phyloP scores from a whole-genome alignment of 2,888 invertebrate genomes.

The Perdita meconis region DNA sequence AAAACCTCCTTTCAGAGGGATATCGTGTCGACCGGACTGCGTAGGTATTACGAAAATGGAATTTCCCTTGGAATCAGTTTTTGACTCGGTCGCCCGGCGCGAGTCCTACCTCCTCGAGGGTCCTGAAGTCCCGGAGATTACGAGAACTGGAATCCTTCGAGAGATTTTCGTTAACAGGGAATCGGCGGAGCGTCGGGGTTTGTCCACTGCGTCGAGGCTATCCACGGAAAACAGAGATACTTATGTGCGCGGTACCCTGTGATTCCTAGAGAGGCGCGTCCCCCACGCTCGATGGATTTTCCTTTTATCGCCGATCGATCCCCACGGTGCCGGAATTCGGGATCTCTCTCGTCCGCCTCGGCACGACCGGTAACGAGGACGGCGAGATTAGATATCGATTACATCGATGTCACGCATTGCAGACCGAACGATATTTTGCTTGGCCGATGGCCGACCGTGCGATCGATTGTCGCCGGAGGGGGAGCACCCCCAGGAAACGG shows the following conservation, averaged over 20 bases:
- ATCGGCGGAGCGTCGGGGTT: neutral
- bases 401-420: slow-evolving; percentile 58
- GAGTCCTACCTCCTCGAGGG: neutral
- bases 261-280: slow-evolving; percentile 14
- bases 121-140: slow-evolving; percentile 27
- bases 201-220: neutral
- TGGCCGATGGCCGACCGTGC: slow-evolving; percentile 35
- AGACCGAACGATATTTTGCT: slow-evolving; percentile 55
- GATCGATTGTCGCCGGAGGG: slow-evolving; percentile 29
- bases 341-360: slow-evolving; percentile 42
- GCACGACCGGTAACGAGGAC: slow-evolving; percentile 57
- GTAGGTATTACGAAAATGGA: slow-evolving; percentile 53
- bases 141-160: slow-evolving; percentile 18
- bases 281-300: slow-evolving; percentile 16
- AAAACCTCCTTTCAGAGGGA: neutral
- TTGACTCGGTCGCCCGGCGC: slow-evolving; percentile 12
- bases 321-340: slow-evolving; percentile 44
- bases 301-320: slow-evolving; percentile 55
- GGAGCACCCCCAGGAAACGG: slow-evolving; percentile 36
- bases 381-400: slow-evolving; percentile 70
- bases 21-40: slow-evolving; percentile 13
- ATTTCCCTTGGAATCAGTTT: slow-evolving; percentile 39
- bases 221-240: neutral
- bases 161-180: slow-evolving; percentile 24
- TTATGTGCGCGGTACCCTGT: neutral